These are phyloP conservation scores for Anhinga rufa DNA, from an alignment of 2,113 vertebrate genomes.

Conservation along the genomic window DNA sequence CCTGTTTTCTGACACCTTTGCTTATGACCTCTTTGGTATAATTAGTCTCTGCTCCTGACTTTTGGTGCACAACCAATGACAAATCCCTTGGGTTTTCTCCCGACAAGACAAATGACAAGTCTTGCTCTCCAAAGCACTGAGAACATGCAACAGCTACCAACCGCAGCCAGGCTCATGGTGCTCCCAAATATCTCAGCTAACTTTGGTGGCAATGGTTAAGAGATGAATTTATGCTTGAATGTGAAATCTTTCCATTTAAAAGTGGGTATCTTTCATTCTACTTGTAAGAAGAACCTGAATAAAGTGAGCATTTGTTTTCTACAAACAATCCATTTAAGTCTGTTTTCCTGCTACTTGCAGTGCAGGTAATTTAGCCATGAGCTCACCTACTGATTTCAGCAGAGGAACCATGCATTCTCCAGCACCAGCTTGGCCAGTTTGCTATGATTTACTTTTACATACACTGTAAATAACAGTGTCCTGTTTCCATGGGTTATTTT, in stretches of 20 bases:
- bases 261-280: not conserved
- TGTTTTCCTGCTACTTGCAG: not conserved
- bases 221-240: not conserved
- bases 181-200: not conserved
- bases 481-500: not conserved
- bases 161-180: fast-evolving
- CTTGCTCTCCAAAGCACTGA: not conserved
- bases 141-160: not conserved
- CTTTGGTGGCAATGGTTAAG: not conserved
- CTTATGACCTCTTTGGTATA: not conserved
- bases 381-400: not conserved
- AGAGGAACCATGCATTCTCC: not conserved
- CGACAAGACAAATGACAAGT: not conserved
- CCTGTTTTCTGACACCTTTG: not conserved
- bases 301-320: not conserved
- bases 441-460: not conserved
- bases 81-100: not conserved
- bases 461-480: not conserved
- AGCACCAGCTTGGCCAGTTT: not conserved
- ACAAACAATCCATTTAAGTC: not conserved
- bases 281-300: not conserved
- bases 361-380: not conserved
- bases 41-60: not conserved
- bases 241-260: not conserved
- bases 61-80: not conserved